Evolutionary conservation across 1,140 invertebrate species (phyloP), one percentile per base, ranked within the genome.

Genomic region (Scylla paramamosain): DNA sequence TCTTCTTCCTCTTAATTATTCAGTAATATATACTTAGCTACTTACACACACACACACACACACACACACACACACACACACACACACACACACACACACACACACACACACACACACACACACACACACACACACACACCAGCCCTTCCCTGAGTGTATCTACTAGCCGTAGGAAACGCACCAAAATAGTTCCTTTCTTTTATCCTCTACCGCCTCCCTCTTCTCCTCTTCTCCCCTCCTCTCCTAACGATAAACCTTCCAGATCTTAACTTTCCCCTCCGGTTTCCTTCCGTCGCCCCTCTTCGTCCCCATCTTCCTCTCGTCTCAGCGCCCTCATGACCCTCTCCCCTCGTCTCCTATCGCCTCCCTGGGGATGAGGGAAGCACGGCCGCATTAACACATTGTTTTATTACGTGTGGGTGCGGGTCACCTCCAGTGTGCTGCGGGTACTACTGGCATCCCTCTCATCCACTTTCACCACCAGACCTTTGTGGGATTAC

Each of bases 331-430:
- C 67, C 67, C 67, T 77, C 67, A 77, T 77, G 67, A 77, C 67
- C 67, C 67, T n/a, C 67, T 77, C 67, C 67, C 67, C n/a, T 25
- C 25, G 67, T n/a, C 25, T 25, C 67, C 67, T 77, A 77, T 77
- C 67, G 67, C 67, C 67, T 77, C 67, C 25, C 67, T 20, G 1
- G 67, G 67, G 67, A 77, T 77, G 67, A 77, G 67, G 67, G 67
- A 77, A n/a, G 20, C 67, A 77, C 67, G n/a, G 67, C 67, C 67
- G 67, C 67, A 77, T 77, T 77, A 77, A 77, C 67, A 77, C 67
- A 77, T n/a, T 77, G 67, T 77, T 77, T 77, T 77, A 77, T 77
- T 25, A 77, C 67, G 67, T n/a, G 6, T n/a, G 20, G 4, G 7
- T 77, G 67, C 67, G 67, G 67, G 67, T 77, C 67, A 77, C n/a